Base-by-base conservation (phyloP, 2,113 vertebrate genomes). In the Phyllopteryx taeniolatus region DNA sequence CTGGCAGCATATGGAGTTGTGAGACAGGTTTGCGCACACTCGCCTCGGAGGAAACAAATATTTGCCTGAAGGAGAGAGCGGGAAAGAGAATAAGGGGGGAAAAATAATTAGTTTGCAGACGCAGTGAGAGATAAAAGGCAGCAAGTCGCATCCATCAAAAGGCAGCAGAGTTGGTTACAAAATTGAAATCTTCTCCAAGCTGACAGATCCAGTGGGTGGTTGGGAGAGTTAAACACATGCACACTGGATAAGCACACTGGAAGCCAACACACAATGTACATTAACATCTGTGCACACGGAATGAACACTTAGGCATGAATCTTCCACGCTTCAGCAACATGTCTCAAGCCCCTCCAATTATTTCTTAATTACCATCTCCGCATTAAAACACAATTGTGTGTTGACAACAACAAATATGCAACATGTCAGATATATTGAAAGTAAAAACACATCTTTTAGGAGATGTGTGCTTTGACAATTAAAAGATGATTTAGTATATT, bases 41-140 rank as follows among this genome's bases (percentile, higher is more conserved):
- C 94, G 96, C 93, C 95, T 95, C 94, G 94, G 95, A 96, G 94
- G 94, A 96, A 93, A 95, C 95, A 98, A 95, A 96, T 95, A 96
- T 96, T 96, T 96, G 93, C 95, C 94, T 95, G 93, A 94, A 95
- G 94, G 93, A 91, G 81, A 73, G 77, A 70, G 74, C 14, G 91
- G 91, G 81, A 72, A 76, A 68, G 74, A 33, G 92, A 93, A 92
- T 88, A 84, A 84, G 82, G 92, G 68, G 14, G 94, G 89, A 95
- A 95, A 95, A 96, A 96, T 95, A 96, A 97, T 96, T 96, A 96
- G 94, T 96, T 97, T 96, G 93, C 95, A 95, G 95, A 94, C 92
- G 92, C 93, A 91, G 91, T 89, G 92, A 93, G 91, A 93, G 92
- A 96, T 95, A 95, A 96, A 95, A 96, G 93, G 94, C 93, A 94